Evolutionary conservation across 2,113 vertebrate species (phyloP).

Genomic region (Sceloporus tristichus): DNA sequence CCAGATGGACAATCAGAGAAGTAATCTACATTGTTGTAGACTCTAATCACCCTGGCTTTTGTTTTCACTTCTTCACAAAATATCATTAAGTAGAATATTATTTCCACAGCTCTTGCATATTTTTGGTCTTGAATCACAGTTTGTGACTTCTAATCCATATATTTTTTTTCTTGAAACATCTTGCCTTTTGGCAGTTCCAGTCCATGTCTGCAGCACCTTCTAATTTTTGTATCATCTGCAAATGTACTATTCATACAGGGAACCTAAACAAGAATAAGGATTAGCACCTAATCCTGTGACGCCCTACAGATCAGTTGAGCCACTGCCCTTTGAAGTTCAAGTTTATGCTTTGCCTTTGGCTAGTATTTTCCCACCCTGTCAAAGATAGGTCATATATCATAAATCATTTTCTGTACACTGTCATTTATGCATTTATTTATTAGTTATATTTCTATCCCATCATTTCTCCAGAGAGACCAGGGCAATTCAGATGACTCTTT

Average conservation of each 20-base stretch:
- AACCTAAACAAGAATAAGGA: slow-evolving; percentile 42
- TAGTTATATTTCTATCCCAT: neutral
- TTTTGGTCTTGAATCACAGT: slow-evolving; percentile 62
- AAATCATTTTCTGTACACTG: neutral
- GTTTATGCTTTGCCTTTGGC: slow-evolving; percentile 35
- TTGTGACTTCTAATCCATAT: slow-evolving; percentile 45
- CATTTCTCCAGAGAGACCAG: neutral
- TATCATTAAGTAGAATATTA: slow-evolving; percentile 45
- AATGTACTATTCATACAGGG: slow-evolving; percentile 48
- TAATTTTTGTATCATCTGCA: slow-evolving; percentile 49
- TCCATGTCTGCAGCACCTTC: slow-evolving; percentile 22
- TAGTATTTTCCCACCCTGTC: slow-evolving; percentile 8
- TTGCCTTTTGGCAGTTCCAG: slow-evolving; percentile 30
- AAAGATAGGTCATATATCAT: slow-evolving; percentile 34
- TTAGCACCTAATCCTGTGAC: slow-evolving; percentile 34
- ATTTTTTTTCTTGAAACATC: slow-evolving; percentile 27
- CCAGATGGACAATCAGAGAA: neutral
- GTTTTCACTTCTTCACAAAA: slow-evolving; percentile 44
- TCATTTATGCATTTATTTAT: neutral
- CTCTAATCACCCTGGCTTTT: neutral
- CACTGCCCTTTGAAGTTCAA: slow-evolving; percentile 35
- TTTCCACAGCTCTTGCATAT: slow-evolving; percentile 46
- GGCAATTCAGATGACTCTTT: neutral
- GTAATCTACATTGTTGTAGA: neutral
- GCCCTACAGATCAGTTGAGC: slow-evolving; percentile 37